A percentile compares a stretch with the other conserved stretches of the same genome.
These are phyloP conservation scores for Aporophyla nigra DNA, from an alignment of 2,888 invertebrate genomes.

Conservation along the genomic window DNA sequence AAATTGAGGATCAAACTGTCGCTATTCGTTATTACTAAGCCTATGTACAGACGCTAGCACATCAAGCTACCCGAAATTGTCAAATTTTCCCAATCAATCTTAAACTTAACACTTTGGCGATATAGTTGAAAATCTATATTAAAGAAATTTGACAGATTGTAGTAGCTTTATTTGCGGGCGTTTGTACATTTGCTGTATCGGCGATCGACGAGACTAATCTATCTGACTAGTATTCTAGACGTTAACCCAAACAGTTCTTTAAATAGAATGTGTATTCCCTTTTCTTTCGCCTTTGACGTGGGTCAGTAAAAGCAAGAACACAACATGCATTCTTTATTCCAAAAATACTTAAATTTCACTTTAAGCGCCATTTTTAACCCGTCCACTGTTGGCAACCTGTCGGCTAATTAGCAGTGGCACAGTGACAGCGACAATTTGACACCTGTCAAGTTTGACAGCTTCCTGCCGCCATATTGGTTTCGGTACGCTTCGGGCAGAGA, in stretches of 20 bases:
- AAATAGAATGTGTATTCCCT: not conserved
- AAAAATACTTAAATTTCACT: slow-evolving; percentile 57
- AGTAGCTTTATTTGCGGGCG: no score
- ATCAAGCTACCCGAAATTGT: no score
- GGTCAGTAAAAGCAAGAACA: slow-evolving; percentile 37
- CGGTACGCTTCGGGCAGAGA: slow-evolving; percentile 40
- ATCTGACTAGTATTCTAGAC: not conserved
- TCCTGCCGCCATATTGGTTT: slow-evolving; percentile 59
- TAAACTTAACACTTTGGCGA: no score
- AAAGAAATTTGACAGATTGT: no score
- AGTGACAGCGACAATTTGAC: slow-evolving; percentile 67
- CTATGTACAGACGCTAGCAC: slow-evolving; percentile 1
- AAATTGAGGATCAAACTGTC: slow-evolving; percentile 50
- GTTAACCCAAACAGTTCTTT: not conserved
- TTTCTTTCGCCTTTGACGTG: not conserved
- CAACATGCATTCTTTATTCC: slow-evolving; percentile 37
- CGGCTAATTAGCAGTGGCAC: slow-evolving; percentile 61
- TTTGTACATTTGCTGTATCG: not conserved
- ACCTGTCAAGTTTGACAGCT: slow-evolving; percentile 70
- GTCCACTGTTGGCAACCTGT: slow-evolving; percentile 38
- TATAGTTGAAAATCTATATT: no score
- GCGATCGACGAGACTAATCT: not conserved
- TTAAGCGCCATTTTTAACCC: slow-evolving; percentile 55
- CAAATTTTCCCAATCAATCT: no score
- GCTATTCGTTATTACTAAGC: slow-evolving; percentile 41